phyloP scores from a whole-genome alignment of 2,113 vertebrate species.

The Pachycephala philippinensis region DNA sequence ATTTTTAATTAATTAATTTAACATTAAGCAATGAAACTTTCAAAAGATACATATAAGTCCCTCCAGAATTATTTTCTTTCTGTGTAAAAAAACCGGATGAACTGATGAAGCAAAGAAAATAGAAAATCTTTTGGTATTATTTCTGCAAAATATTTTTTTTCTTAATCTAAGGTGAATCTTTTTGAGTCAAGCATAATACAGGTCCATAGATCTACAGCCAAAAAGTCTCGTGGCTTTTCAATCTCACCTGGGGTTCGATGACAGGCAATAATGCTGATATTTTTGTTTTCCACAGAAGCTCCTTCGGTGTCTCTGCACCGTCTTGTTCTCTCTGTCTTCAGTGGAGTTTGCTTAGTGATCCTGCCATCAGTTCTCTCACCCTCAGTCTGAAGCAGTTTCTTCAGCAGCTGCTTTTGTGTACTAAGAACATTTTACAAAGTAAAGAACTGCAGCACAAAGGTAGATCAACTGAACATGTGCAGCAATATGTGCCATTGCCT shows the following conservation, averaged over 20 bases:
- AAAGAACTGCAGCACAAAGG: constrained; percentile 54
- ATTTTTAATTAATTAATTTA: neutral
- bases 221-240: neutral
- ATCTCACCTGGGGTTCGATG: constrained; percentile 66
- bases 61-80: neutral
- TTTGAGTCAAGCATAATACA: neutral
- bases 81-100: neutral
- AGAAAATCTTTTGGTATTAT: neutral
- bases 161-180: neutral
- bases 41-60: neutral
- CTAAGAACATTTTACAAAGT: constrained; percentile 28
- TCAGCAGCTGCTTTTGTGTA: constrained; percentile 64
- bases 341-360: neutral
- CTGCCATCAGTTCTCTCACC: constrained; percentile 10
- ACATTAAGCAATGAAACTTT: neutral
- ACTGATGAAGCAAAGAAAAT: neutral
- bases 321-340: neutral
- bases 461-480: constrained; percentile 24
- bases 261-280: constrained; percentile 11
- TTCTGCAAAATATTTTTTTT: neutral
- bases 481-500: constrained; percentile 17
- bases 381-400: neutral
- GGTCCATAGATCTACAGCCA: neutral
- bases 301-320: neutral
- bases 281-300: constrained; percentile 50